Conservation (phyloP, 2,888 invertebrate species). For the Coecobrya sp. region DNA sequence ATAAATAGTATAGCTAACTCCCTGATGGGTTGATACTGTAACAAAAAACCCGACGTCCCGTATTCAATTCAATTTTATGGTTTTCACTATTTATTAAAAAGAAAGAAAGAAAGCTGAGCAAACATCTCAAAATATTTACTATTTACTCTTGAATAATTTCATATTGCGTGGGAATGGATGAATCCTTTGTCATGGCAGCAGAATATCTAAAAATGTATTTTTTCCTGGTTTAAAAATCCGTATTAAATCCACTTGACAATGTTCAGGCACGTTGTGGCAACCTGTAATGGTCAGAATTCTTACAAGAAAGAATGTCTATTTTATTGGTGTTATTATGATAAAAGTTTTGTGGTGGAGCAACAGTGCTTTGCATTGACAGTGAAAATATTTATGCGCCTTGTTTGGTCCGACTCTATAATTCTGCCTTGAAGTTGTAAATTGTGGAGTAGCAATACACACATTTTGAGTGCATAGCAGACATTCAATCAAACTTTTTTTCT, state of each 20-base stretch:
- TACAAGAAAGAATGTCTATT: neutral
- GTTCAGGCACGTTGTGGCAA: neutral
- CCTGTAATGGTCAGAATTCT: neutral
- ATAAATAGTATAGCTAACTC: neutral
- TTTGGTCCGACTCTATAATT: neutral
- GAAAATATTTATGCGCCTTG: neutral
- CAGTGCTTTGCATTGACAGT: slow-evolving; percentile 62
- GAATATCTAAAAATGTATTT: too few relatives aligned
- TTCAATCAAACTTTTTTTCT: slow-evolving; percentile 27
- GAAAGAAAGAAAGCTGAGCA: neutral
- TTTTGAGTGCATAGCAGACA: neutral
- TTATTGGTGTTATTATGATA: neutral
- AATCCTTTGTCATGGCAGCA: too few relatives aligned
- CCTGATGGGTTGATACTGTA: neutral
- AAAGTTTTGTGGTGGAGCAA: slow-evolving; percentile 63
- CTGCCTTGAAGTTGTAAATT: slow-evolving; percentile 13
- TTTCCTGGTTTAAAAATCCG: neutral
- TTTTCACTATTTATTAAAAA: neutral
- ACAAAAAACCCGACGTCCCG: slow-evolving; percentile 3
- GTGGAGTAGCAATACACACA: neutral
- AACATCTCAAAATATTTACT: neutral
- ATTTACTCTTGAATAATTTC: neutral
- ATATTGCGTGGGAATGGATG: neutral
- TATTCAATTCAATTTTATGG: neutral
- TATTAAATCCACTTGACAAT: neutral